Conservation (phyloP, 1,140 invertebrate species). For the Neodiprion pinetum region DNA sequence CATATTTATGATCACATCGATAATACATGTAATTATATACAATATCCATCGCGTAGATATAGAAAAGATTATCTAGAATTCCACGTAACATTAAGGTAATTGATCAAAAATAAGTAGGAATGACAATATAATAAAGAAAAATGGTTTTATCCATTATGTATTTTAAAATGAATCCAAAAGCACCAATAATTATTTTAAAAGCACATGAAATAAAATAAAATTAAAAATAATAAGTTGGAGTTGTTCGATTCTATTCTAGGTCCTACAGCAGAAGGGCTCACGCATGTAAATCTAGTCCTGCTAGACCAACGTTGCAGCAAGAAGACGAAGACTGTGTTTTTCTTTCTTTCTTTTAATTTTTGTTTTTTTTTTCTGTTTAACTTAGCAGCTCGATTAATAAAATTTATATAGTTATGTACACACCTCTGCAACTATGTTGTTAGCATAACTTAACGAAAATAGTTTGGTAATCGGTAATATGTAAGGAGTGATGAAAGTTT, state of each 20-base stretch:
- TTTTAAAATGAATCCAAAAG: neutral
- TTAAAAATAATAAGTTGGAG: neutral
- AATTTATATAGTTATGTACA: neutral
- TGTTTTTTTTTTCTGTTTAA: neutral
- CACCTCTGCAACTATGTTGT: neutral
- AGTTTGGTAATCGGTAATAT: too few species aligned
- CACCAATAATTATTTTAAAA: neutral
- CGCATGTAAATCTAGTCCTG: constrained; percentile 74
- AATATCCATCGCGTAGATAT: neutral
- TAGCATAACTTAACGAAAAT: neutral
- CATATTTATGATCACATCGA: neutral
- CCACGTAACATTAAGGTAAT: too few species aligned
- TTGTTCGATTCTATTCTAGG: constrained; percentile 53
- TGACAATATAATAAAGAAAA: too few species aligned
- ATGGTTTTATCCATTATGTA: too few species aligned
- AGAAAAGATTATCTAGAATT: neutral
- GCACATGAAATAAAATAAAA: neutral
- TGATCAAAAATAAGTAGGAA: too few species aligned
- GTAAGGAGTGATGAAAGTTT: too few species aligned
- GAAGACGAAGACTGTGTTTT: constrained; percentile 51
- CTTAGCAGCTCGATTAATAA: neutral
- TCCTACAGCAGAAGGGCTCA: constrained; percentile 86
- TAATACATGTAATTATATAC: neutral
- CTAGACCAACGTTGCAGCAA: constrained; percentile 43
- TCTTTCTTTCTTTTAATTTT: constrained; percentile 37